These are phyloP conservation scores for Agapornis roseicollis DNA, from an alignment of 2,113 vertebrate genomes.

Conservation along the genomic window DNA sequence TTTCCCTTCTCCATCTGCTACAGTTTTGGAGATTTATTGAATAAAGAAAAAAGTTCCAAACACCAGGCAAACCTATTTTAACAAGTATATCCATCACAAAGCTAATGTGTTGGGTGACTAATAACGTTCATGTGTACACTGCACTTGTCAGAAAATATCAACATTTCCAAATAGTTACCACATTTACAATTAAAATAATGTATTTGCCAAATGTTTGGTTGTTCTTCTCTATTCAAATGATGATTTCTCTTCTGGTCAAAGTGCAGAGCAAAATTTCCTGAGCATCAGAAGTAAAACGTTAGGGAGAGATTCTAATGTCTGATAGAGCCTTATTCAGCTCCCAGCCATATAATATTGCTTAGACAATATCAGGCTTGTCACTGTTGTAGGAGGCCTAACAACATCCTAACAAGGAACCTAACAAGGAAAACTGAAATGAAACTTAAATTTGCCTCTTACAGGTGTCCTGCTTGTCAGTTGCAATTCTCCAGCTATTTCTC, in stretches of 20 bases:
- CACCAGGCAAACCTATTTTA: slow-evolving; percentile 30
- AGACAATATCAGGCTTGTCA: slow-evolving; percentile 12
- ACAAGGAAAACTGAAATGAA: background rate
- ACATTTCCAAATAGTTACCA: slow-evolving; percentile 42
- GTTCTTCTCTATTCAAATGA: slow-evolving; percentile 19
- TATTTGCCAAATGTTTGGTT: slow-evolving; percentile 22
- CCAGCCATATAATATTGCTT: background rate
- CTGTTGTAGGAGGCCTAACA: background rate
- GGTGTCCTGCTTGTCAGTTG: background rate
- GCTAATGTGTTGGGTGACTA: slow-evolving; percentile 33
- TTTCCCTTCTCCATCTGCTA: slow-evolving; percentile 6
- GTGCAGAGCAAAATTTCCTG: slow-evolving; percentile 6
- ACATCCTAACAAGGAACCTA: background rate
- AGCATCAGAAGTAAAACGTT: slow-evolving; percentile 16
- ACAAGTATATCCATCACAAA: slow-evolving; percentile 22
- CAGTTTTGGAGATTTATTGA: background rate
- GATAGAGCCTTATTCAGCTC: background rate
- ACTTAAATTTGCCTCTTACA: background rate
- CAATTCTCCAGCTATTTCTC: slow-evolving; percentile 18
- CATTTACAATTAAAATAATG: slow-evolving; percentile 54
- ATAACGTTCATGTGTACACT: slow-evolving; percentile 41
- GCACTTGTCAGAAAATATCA: slow-evolving; percentile 18
- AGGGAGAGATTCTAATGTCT: background rate
- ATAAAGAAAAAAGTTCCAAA: slow-evolving; percentile 22
- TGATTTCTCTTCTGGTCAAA: background rate